phyloP scores from a whole-genome alignment of 2,888 invertebrate species.

The Ditylenchus weischeri region DNA sequence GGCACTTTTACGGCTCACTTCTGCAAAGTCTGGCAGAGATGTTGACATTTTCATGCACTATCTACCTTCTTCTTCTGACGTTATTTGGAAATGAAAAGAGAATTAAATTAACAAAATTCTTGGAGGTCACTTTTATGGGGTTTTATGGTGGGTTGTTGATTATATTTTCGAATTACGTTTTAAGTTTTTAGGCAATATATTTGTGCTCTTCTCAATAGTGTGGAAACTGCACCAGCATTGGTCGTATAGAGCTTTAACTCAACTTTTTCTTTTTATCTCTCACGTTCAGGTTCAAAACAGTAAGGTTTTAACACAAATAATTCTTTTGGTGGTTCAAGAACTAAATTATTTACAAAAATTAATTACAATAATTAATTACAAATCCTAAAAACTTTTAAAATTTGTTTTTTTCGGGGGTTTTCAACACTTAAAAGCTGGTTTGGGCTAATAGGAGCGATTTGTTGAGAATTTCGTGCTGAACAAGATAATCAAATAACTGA shows the following conservation, averaged over 20 bases:
- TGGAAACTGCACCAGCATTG: constrained; percentile 45
- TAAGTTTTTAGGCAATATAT: constrained; percentile 43
- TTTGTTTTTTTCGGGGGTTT: no score
- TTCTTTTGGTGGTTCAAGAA: not conserved
- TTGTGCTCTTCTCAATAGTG: constrained; percentile 51
- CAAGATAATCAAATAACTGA: no score
- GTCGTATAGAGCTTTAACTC: constrained; percentile 43
- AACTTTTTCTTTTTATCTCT: constrained; percentile 56
- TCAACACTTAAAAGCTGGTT: no score
- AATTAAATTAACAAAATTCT: constrained; percentile 7
- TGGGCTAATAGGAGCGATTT: no score
- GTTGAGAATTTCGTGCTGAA: no score
- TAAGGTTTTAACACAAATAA: constrained; percentile 19
- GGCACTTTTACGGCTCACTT: constrained; percentile 55
- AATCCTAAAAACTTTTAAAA: no score
- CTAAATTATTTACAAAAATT: not conserved
- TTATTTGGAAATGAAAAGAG: constrained; percentile 4
- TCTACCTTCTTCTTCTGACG: constrained; percentile 8
- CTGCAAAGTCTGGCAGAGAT: constrained; percentile 30
- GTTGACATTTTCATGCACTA: constrained; percentile 12
- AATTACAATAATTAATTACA: no score
- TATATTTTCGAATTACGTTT: constrained; percentile 4
- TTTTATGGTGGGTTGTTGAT: constrained; percentile 42
- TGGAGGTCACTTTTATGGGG: constrained; percentile 35
- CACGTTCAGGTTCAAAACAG: constrained; percentile 53